Evolutionary conservation across 2,113 vertebrate species (phyloP).

Genomic region (Otocyon megalotis): DNA sequence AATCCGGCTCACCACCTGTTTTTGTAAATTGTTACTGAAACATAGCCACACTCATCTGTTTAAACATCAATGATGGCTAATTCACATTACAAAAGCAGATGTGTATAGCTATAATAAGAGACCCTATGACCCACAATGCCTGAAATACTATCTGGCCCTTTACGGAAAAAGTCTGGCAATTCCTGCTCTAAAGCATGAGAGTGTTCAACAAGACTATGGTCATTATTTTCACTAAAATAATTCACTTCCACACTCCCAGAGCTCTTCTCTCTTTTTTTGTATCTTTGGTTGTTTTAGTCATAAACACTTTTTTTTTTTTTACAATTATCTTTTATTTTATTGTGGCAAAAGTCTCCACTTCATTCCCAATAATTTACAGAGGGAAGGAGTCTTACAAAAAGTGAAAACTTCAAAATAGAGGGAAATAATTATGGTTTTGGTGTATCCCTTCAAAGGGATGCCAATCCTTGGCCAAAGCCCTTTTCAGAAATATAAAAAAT

Average conservation of each 20-base stretch:
- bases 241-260: neutral
- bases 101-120: neutral
- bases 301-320: neutral
- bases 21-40: slow-evolving; percentile 32
- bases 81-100: neutral
- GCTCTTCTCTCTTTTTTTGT: neutral
- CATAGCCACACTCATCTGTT: neutral
- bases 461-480: neutral
- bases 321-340: neutral
- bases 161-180: neutral
- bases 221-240: neutral
- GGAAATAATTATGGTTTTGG: slow-evolving; percentile 26
- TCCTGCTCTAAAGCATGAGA: neutral
- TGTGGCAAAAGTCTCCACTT: neutral
- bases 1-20: neutral
- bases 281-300: neutral
- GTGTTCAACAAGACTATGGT: slow-evolving; percentile 23
- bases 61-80: slow-evolving; percentile 51
- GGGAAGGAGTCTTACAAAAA: neutral
- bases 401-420: slow-evolving; percentile 48
- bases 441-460: neutral
- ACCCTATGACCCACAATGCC: neutral
- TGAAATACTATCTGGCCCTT: slow-evolving; percentile 18
- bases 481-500: slow-evolving; percentile 19
- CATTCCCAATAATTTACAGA: slow-evolving; percentile 35